Evolutionary conservation across 2,113 vertebrate genomes (phyloP).

Genomic region (Crotalus tigris): DNA sequence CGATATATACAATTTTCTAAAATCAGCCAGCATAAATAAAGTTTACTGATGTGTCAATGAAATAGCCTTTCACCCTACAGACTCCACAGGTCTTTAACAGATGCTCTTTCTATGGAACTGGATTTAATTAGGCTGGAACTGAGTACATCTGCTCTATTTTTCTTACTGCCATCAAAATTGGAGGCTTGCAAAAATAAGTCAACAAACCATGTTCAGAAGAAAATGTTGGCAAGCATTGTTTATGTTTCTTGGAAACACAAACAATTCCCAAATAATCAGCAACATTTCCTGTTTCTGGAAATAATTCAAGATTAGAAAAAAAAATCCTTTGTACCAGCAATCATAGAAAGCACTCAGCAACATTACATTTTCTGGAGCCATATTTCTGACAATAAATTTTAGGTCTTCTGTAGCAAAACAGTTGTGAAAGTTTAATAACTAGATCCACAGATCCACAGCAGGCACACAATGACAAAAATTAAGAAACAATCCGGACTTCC

Average conservation of each 20-base stretch:
- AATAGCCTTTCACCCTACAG: background rate
- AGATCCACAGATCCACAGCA: slow-evolving; percentile 39
- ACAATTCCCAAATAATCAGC: background rate
- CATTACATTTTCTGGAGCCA: slow-evolving; percentile 24
- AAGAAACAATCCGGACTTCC: background rate
- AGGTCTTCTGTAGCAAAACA: slow-evolving; percentile 52
- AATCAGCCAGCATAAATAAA: background rate
- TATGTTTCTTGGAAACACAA: background rate
- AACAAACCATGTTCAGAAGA: background rate
- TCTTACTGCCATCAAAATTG: background rate
- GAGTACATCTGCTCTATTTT: background rate
- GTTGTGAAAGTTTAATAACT: slow-evolving; percentile 46
- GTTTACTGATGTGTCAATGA: background rate
- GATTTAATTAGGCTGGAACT: background rate
- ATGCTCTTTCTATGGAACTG: background rate
- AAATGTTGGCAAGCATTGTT: background rate
- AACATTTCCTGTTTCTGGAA: background rate
- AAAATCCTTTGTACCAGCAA: slow-evolving; percentile 4
- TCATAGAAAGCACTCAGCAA: slow-evolving; percentile 43
- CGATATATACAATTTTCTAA: background rate
- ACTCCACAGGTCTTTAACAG: background rate
- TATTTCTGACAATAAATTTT: slow-evolving; percentile 58
- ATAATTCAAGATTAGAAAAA: slow-evolving; percentile 16
- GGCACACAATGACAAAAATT: slow-evolving; percentile 12
- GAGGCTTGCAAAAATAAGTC: background rate